A percentile compares a stretch with the other conserved stretches of the same genome.
These are phyloP conservation scores for Rhagologus leucostigma DNA, from an alignment of 2,113 vertebrate species.

Conservation along the genomic window DNA sequence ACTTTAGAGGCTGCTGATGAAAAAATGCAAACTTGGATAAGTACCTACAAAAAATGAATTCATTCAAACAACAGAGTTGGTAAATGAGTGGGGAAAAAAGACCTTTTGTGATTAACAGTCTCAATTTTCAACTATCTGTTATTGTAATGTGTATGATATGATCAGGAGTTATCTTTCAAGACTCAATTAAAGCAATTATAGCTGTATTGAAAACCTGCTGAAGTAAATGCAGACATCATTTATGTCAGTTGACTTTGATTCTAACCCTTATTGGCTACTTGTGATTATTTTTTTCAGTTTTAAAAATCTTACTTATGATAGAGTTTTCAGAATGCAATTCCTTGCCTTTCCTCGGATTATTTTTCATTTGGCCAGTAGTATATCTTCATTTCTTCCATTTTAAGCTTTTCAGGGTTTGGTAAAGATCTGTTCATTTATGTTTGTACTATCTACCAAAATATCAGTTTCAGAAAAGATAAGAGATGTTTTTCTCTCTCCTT, in stretches of 20 bases:
- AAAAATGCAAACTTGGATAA: neutral
- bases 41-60: neutral
- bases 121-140: neutral
- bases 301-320: neutral
- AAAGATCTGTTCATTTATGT: neutral
- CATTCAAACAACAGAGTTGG: neutral
- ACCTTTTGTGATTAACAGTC: neutral
- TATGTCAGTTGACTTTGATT: neutral
- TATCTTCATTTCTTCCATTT: neutral
- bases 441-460: neutral
- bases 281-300: neutral
- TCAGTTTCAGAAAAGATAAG: neutral
- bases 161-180: neutral
- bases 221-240: neutral
- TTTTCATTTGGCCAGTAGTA: neutral
- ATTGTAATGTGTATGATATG: neutral
- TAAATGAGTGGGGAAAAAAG: neutral
- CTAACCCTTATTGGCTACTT: neutral
- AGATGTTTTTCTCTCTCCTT: neutral
- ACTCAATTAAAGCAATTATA: conserved; percentile 20
- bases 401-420: neutral
- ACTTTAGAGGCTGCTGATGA: neutral
- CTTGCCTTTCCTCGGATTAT: neutral
- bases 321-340: neutral
- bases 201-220: neutral